Base-by-base conservation (phyloP, 1,140 invertebrate species). In the Rhopalosiphum padi region DNA sequence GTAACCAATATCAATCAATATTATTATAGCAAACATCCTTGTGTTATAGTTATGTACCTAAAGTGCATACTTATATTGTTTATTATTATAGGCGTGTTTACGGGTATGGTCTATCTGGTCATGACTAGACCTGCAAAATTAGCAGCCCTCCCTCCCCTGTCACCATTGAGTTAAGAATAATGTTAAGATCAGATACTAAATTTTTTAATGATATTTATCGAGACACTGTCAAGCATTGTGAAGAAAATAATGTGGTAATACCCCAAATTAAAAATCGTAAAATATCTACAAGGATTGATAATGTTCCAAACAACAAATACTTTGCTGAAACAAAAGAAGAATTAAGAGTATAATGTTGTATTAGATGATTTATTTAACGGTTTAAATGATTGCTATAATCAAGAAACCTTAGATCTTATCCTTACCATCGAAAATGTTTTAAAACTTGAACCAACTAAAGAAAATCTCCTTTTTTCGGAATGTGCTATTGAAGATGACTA, bases 261-360 rank as follows among this genome's bases (percentile, higher is more conserved):
- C 94, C 60, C 37, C 22, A 41, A 90, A 68, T 88, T 83, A 92
- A n/a, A 94, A 94, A 68, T 88, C 3, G 30, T 91, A 94, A 60
- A 77, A 94, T 83, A 5, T 83, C 82, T 41, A 37, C 35, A 83
- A 83, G 15, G 41, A 35, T 83, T 82, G 11, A 35, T 82, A 7
- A 82, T n/a, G n/a, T 23, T n/a, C 21, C n/a, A 11, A 23, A 77
- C 8, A 83, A 83, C 23, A 37, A 41, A 83, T 83, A 83, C n/a
- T 37, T 83, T 83, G n/a, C 82, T 37, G 37, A 18, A 23, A 83
- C 37, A 18, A 83, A 83, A 83, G 21, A 83, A 83, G 35, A 83
- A 11, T 37, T 83, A 37, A 35, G 11, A 83, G 82, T 83, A 41
- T 37, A 37, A 8, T 83, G 82, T 83, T 83, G 82, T 83, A 23